These are phyloP conservation scores for Agapornis canus DNA, from an alignment of 2,797 vertebrate genomes.

Conservation along the genomic window DNA sequence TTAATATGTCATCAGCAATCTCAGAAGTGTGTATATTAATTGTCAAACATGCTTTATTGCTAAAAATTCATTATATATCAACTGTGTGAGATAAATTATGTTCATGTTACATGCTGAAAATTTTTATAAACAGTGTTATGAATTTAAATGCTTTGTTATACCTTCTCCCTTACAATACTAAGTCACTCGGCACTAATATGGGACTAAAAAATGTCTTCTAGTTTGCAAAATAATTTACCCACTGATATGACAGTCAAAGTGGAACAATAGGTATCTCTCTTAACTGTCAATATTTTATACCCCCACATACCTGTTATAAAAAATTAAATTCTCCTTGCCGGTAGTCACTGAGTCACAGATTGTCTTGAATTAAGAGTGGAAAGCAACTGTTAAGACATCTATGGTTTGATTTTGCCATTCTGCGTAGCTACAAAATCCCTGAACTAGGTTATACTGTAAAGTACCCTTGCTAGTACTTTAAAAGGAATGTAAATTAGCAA, in stretches of 20 bases:
- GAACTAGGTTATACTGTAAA: neutral
- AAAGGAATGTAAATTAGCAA: neutral
- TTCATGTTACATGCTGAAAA: neutral
- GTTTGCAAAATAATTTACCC: neutral
- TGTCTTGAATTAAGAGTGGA: neutral
- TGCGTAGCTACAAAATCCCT: neutral
- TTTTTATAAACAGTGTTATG: neutral
- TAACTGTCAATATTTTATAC: neutral
- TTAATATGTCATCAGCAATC: neutral
- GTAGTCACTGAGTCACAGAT: neutral
- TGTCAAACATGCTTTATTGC: neutral
- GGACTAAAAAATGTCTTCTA: neutral
- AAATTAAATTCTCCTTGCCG: neutral
- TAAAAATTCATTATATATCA: neutral
- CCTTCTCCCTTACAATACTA: neutral
- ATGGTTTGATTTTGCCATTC: neutral
- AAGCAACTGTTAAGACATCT: neutral
- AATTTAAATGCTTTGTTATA: neutral
- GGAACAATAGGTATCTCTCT: neutral
- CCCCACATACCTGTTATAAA: neutral
- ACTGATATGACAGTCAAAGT: neutral
- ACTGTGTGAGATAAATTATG: neutral
- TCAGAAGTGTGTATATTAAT: neutral
- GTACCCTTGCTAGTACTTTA: neutral
- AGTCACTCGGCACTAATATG: neutral